Evolutionary conservation across 2,797 vertebrate species (phyloP), one percentile per base, ranked within the genome.

Genomic region (Phoebastria nigripes): DNA sequence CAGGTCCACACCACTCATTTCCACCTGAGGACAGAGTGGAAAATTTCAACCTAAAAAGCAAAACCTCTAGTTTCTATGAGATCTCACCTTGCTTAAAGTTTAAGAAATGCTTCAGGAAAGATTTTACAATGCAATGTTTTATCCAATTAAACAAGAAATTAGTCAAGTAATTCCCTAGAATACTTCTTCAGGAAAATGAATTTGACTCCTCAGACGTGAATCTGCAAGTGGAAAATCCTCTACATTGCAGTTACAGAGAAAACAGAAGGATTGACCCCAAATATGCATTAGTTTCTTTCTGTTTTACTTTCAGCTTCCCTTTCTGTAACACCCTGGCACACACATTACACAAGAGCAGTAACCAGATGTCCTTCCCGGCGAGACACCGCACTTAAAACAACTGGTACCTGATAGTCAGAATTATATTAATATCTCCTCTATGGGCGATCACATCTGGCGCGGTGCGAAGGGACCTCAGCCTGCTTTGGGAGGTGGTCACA

Each of bases 401-500:
- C 18, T 6, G 31, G 22, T 79, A 58, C 28, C 4, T 0, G 2
- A 7, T 0, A 46, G 15, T 17, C 42, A 51, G 35, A 78, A 73
- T 16, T 8, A 33, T 14, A 39, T 12, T 31, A 41, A 4, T 42
- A 20, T 24, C 22, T 47, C 20, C 37, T 44, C 49, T 28, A 7
- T 16, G 17, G 24, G 21, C 0, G 1, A 28, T 67, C 29, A 16
- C 66, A 67, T 11, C 54, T 55, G 29, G 33, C 0, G 0, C 39
- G 17, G 26, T 1, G 0, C 1, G 0, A 22, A 78, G 31, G 26
- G 51, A 74, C 15, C 37, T 82, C 47, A 71, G 22, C 28, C 21
- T 54, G 29, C 11, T 80, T 5, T 46, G 46, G n/a, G 44, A 25
- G 4, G 9, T 2, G 5, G 41, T 13, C 33, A 42, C 4, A 1